Percentiles rank a stretch among this genome's conserved stretches.
Conservation (phyloP, 1,140 invertebrate species). For the Asobara japonica region DNA sequence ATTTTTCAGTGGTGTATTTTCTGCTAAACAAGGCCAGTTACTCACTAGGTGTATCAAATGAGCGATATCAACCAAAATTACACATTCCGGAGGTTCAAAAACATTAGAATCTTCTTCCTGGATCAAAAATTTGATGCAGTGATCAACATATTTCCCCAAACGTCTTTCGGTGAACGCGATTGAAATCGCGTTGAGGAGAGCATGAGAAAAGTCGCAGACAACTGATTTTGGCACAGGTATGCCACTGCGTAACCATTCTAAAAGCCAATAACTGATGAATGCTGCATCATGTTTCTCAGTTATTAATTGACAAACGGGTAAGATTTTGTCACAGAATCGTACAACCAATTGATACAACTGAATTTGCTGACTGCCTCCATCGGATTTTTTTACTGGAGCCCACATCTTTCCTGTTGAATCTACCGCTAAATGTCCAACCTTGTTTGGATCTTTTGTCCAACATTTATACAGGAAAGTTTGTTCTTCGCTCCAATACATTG, state of each 20-base stretch:
- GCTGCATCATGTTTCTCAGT: slow-evolving; percentile 29
- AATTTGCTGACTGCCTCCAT: neutral
- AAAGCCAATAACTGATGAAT: slow-evolving; percentile 12
- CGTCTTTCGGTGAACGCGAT: slow-evolving; percentile 23
- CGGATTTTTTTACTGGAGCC: neutral
- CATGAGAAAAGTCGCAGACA: slow-evolving; percentile 22
- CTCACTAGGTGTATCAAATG: slow-evolving; percentile 33
- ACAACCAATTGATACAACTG: neutral
- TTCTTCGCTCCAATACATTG: neutral
- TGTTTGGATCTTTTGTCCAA: neutral
- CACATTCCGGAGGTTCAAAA: neutral
- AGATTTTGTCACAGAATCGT: neutral
- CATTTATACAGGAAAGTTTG: neutral
- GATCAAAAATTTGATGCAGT: slow-evolving; percentile 6
- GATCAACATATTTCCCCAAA: slow-evolving; percentile 20
- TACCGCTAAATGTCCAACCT: neutral
- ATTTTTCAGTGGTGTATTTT: slow-evolving; percentile 20
- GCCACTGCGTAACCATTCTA: slow-evolving; percentile 20
- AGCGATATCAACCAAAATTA: slow-evolving; percentile 30
- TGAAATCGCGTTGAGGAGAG: slow-evolving; percentile 17
- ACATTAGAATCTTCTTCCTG: neutral
- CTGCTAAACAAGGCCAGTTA: slow-evolving; percentile 32
- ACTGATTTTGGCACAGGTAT: slow-evolving; percentile 9
- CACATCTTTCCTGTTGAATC: neutral
- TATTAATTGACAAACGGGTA: neutral